Conservation (phyloP, 1,140 invertebrate genomes). For the Procambarus virginalis region DNA sequence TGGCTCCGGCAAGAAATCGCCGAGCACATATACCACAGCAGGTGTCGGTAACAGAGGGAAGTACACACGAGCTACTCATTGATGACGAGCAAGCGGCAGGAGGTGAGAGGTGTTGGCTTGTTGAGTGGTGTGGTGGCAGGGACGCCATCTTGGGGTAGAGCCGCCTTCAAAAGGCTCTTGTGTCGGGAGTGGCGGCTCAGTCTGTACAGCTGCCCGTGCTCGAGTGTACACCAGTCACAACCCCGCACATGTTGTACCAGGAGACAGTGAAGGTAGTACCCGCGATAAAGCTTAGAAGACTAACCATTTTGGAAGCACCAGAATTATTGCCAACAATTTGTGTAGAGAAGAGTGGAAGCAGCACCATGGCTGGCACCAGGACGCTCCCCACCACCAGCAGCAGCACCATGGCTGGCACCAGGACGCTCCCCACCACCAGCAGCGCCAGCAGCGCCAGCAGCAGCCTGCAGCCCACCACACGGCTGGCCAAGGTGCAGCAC, state of each 20-base stretch:
- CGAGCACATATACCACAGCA: conserved; percentile 23
- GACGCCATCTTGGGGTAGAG: conserved; percentile 52
- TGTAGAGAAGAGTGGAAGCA: conserved; percentile 34
- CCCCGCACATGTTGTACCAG: conserved; percentile 8
- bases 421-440: not conserved
- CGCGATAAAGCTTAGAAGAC: conserved; percentile 8
- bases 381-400: not conserved
- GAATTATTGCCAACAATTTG: not conserved
- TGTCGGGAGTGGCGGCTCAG: conserved; percentile 14
- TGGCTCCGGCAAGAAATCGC: conserved; percentile 53
- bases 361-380: conserved; percentile 47
- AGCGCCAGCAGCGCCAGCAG: too few species aligned
- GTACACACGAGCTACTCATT: conserved; percentile 9
- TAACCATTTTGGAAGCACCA: conserved; percentile 29
- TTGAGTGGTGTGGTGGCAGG: not conserved
- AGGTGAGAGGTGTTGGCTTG: not conserved
- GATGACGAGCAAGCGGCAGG: conserved; percentile 13
- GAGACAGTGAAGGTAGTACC: conserved; percentile 18
- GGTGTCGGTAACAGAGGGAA: conserved; percentile 34
- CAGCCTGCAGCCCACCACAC: not conserved
- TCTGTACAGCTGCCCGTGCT: conserved; percentile 46
- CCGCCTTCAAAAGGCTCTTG: not conserved
- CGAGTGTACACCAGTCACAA: conserved; percentile 40
- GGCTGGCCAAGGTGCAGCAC: conserved; percentile 31
- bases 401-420: conserved; percentile 45